phyloP scores from a whole-genome alignment of 2,888 invertebrate genomes.

The Xanthostigma xanthostigma region DNA sequence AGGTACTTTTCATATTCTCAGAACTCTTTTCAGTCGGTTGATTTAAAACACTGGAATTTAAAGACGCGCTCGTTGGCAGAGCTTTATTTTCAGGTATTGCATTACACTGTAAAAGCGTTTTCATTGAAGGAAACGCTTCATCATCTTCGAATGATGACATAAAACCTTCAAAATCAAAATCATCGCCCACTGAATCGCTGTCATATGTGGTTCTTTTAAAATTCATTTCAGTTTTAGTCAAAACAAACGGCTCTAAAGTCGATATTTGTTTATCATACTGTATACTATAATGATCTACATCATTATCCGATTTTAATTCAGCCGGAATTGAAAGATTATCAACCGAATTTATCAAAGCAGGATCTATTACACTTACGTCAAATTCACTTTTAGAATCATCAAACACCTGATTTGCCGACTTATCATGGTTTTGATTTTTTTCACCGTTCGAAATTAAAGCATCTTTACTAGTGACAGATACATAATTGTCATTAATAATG shows the following conservation, averaged over 20 bases:
- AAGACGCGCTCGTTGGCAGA: slow-evolving; percentile 26
- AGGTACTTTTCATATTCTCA: slow-evolving; percentile 16
- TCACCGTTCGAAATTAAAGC: slow-evolving; percentile 2
- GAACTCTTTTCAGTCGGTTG: slow-evolving; percentile 1
- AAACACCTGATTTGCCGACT: slow-evolving; percentile 7
- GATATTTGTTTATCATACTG: slow-evolving; percentile 39
- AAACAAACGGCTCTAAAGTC: slow-evolving; percentile 25
- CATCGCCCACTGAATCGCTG: slow-evolving; percentile 40
- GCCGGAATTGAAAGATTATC: slow-evolving; percentile 47
- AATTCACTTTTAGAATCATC: slow-evolving; percentile 15
- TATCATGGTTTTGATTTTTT: slow-evolving; percentile 11
- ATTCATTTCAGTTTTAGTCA: slow-evolving; percentile 19
- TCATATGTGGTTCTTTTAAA: slow-evolving; percentile 34
- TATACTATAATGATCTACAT: slow-evolving; percentile 30
- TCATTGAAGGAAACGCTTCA: slow-evolving; percentile 32
- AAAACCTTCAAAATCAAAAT: slow-evolving; percentile 48
- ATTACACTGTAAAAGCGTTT: slow-evolving; percentile 18
- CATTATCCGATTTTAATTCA: slow-evolving; percentile 16
- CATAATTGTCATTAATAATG: slow-evolving; percentile 21
- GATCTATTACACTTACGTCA: slow-evolving; percentile 33
- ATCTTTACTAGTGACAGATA: slow-evolving; percentile 10
- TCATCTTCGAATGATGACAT: slow-evolving; percentile 53
- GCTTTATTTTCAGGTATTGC: slow-evolving; percentile 4
- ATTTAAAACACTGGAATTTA: background rate
- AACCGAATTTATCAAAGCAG: slow-evolving; percentile 50